A percentile compares a stretch with the other conserved stretches of the same genome.
phyloP scores from a whole-genome alignment of 1,140 invertebrate species.

The Brachionus paranguensis region DNA sequence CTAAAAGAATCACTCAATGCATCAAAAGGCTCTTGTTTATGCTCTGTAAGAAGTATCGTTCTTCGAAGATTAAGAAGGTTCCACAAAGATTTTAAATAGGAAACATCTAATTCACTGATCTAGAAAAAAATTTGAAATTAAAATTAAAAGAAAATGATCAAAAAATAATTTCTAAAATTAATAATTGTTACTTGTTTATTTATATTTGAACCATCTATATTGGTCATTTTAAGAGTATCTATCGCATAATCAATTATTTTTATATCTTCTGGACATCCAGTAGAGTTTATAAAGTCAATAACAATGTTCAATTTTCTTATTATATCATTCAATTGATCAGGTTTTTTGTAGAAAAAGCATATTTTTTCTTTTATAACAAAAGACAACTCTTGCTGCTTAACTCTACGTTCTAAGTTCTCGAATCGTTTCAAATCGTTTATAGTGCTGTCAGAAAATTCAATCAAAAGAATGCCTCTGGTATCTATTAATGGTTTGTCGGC shows the following conservation, averaged over 20 bases:
- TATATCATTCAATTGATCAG: constrained; percentile 8
- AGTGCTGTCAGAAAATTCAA: neutral
- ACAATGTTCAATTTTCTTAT: constrained; percentile 18
- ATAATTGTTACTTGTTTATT: neutral
- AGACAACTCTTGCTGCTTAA: neutral
- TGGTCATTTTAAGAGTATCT: constrained; percentile 16
- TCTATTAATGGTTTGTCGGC: neutral
- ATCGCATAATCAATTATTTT: constrained; percentile 8
- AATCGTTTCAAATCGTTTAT: neutral
- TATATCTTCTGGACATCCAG: neutral
- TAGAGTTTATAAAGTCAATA: neutral
- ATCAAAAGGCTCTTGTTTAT: constrained; percentile 15
- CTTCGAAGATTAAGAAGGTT: neutral
- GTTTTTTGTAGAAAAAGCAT: neutral
- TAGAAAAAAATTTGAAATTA: neutral
- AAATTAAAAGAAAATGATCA: neutral
- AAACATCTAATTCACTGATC: constrained; percentile 9
- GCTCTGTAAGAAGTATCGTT: neutral
- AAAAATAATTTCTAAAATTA: neutral
- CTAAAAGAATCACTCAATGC: neutral
- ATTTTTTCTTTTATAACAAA: neutral
- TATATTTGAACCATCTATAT: neutral
- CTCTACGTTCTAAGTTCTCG: neutral
- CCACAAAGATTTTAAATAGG: constrained; percentile 13
- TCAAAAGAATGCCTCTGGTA: neutral